Base-by-base conservation (phyloP, 92 coral and sea anemone species). In the Pocillopora meandrina region DNA sequence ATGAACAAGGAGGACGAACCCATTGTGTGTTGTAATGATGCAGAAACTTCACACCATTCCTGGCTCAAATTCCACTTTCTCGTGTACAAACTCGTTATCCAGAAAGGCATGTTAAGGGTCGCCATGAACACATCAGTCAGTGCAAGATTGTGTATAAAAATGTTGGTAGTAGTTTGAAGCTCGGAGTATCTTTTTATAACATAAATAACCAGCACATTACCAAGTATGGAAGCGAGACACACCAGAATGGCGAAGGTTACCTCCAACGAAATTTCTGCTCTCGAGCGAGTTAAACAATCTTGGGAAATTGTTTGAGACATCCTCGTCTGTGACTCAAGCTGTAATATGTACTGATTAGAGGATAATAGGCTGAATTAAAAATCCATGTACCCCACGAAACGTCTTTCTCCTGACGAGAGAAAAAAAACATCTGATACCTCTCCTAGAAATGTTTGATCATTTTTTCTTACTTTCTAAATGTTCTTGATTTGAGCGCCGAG, bases 51-150 rank as follows among this genome's bases (percentile, higher is more conserved):
- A 91, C 31, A 26, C 31, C 31, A 26, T 26, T 26, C 31, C 31
- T 26, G 31, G 31, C 31, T 26, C 31, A 26, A 26, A 26, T 26
- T 26, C 31, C 31, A 26, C 31, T 26, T 26, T 26, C 31, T 26
- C 31, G 31, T 26, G 31, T 26, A 26, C 31, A 26, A 26, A 26
- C 31, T 26, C 31, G 1, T 26, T 26, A 26, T 26, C 31, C 31
- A 26, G 31, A 26, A 26, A 26, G 31, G 31, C 31, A 26, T 26
- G 31, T 26, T 26, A 26, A 26, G 70, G 23, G 67, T 59, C n/a
- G 94, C 90, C 87, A 80, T 91, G 36, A 80, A 70, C 13, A 82
- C 67, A 60, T 91, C 94, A 19, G 94, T 84, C 92, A 88, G 78
- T 10, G 91, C 94, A 36, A 91, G 73, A 64, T 89, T 91, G 72